phyloP scores from a whole-genome alignment of 1,140 invertebrate species.

The Ceratina australensis region DNA sequence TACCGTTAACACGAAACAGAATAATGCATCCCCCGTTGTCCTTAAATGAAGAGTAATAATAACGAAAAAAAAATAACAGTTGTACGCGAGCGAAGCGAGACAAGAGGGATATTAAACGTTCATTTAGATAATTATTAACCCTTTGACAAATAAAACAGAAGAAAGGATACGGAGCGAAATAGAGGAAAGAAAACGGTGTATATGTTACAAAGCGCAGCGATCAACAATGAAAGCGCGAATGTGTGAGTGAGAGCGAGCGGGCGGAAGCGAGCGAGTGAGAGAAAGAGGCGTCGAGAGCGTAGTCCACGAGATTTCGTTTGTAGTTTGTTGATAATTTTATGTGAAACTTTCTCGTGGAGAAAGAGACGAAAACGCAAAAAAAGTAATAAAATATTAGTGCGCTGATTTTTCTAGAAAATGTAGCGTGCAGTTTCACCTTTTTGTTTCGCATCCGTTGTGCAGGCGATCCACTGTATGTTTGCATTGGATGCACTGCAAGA shows the following conservation, averaged over 20 bases:
- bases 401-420: constrained; percentile 59
- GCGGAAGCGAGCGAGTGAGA: constrained; percentile 8
- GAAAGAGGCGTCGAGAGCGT: constrained; percentile 47
- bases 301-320: constrained; percentile 58
- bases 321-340: constrained; percentile 62
- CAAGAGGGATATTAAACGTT: constrained; percentile 69
- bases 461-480: constrained; percentile 50
- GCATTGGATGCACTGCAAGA: constrained; percentile 30
- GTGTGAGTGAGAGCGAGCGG: neutral
- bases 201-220: constrained; percentile 47
- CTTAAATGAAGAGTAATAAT: constrained; percentile 56
- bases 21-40: constrained; percentile 67
- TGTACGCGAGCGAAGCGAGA: constrained; percentile 56
- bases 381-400: constrained; percentile 45
- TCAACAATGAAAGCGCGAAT: constrained; percentile 31
- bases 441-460: constrained; percentile 55
- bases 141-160: constrained; percentile 62
- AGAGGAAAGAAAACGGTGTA: constrained; percentile 55
- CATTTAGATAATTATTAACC: constrained; percentile 75
- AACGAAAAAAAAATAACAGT: constrained; percentile 52
- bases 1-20: constrained; percentile 58
- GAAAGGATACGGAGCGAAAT: constrained; percentile 60
- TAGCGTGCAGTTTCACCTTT: constrained; percentile 59
- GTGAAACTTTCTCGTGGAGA: constrained; percentile 51
- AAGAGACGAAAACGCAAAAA: constrained; percentile 30